These are phyloP conservation scores for Serinus canaria DNA, from an alignment of 2,113 vertebrate species.

Conservation along the genomic window DNA sequence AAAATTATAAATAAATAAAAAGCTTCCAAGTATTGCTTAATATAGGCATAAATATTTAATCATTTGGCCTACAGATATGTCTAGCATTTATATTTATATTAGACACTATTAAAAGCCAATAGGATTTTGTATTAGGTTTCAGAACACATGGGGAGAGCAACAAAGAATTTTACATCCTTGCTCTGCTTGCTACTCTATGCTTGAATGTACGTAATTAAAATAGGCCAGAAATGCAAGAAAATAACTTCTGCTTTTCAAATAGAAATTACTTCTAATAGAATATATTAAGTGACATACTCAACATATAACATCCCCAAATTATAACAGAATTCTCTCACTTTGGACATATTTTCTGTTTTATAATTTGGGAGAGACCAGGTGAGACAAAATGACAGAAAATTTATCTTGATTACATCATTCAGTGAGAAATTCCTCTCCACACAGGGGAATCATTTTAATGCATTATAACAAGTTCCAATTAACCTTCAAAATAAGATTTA, in stretches of 20 bases:
- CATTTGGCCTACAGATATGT: not conserved
- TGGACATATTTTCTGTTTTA: not conserved
- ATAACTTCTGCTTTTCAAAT: not conserved
- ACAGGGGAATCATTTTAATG: not conserved
- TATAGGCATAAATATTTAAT: constrained; percentile 41
- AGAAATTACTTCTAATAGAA: not conserved
- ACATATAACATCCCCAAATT: not conserved
- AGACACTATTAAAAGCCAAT: constrained; percentile 1
- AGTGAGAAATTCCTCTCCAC: not conserved
- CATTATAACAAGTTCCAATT: constrained; percentile 1
- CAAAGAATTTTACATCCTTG: not conserved
- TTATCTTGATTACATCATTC: not conserved
- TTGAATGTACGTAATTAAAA: not conserved
- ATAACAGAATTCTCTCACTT: not conserved
- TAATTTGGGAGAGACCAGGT: not conserved
- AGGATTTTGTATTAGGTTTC: not conserved
- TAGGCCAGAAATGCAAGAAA: not conserved
- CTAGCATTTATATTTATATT: constrained; percentile 17
- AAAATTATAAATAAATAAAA: constrained; percentile 55
- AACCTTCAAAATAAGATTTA: constrained; percentile 20
- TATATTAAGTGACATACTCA: not conserved
- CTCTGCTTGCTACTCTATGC: not conserved
- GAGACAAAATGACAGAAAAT: not conserved
- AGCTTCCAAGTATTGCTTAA: constrained; percentile 25
- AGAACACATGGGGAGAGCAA: not conserved